phyloP scores from a whole-genome alignment of 2,797 vertebrate genomes.

The Odontamblyopus rebecca region DNA sequence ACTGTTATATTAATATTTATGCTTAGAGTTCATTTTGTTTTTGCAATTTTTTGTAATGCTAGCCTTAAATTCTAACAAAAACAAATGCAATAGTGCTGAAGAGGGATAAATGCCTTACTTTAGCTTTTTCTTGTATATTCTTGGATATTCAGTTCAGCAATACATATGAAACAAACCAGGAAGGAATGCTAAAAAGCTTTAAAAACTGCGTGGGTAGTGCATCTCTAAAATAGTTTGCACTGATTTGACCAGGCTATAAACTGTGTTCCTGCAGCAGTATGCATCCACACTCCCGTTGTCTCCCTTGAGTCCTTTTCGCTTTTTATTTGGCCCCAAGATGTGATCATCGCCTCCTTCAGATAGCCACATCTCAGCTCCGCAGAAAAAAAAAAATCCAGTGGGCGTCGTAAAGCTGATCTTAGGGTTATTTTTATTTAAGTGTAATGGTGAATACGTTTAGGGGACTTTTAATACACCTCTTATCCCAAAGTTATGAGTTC shows the following conservation, averaged over 20 bases:
- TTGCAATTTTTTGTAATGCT: background rate
- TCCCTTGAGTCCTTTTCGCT: background rate
- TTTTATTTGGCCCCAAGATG: conserved; percentile 6
- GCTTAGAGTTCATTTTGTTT: background rate
- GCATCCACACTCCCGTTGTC: background rate
- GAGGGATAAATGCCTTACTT: too few relatives aligned
- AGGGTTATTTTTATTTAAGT: background rate
- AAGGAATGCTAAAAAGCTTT: background rate
- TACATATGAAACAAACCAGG: background rate
- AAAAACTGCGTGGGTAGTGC: background rate
- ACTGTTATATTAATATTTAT: conserved; percentile 14
- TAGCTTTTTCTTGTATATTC: background rate
- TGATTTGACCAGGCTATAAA: conserved; percentile 2
- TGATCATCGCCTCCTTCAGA: conserved; percentile 7
- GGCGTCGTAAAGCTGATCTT: background rate
- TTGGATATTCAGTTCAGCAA: background rate
- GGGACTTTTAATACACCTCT: conserved; percentile 16
- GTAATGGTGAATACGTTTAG: conserved; percentile 2
- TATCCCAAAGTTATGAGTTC: conserved; percentile 10
- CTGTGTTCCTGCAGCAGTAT: background rate
- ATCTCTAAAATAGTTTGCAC: background rate
- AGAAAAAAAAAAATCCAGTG: background rate
- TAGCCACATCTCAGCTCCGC: background rate
- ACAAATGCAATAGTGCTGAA: too few relatives aligned
- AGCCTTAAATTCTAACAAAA: too few relatives aligned